Conservation (phyloP, 2,113 vertebrate genomes). For the Fukomys damarensis region DNA sequence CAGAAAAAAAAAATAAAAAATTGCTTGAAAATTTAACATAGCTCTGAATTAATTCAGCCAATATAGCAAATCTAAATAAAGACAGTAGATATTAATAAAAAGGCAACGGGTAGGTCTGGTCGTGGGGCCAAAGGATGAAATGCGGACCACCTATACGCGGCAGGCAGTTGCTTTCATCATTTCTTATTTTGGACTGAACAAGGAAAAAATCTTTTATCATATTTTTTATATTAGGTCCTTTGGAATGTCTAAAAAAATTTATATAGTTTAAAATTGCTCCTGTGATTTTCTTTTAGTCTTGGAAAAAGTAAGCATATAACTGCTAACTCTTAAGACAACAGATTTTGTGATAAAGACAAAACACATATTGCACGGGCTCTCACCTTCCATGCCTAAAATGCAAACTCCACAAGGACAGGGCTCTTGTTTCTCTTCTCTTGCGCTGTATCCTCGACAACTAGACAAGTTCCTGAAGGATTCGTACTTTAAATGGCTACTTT, state of each 20-base stretch:
- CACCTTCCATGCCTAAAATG: neutral
- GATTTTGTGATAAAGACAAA: neutral
- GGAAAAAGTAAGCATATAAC: neutral
- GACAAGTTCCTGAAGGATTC: neutral
- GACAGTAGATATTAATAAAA: neutral
- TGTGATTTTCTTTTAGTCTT: neutral
- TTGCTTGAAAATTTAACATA: neutral
- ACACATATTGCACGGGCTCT: neutral
- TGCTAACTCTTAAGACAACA: neutral
- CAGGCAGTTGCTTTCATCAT: neutral
- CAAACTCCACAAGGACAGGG: neutral
- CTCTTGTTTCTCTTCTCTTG: neutral
- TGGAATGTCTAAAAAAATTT: neutral
- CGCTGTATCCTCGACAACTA: neutral
- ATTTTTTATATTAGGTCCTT: neutral
- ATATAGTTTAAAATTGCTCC: neutral
- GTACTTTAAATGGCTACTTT: neutral
- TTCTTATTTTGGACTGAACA: neutral
- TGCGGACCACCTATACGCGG: neutral
- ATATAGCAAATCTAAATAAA: slow-evolving; percentile 38
- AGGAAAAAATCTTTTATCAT: neutral
- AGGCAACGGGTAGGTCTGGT: neutral
- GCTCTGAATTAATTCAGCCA: neutral
- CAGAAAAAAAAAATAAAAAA: slow-evolving; percentile 4
- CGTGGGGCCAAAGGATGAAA: neutral